Percentiles rank a stretch among this genome's conserved stretches.
phyloP scores from a whole-genome alignment of 1,140 invertebrate genomes.

The Drosophila jambulina region DNA sequence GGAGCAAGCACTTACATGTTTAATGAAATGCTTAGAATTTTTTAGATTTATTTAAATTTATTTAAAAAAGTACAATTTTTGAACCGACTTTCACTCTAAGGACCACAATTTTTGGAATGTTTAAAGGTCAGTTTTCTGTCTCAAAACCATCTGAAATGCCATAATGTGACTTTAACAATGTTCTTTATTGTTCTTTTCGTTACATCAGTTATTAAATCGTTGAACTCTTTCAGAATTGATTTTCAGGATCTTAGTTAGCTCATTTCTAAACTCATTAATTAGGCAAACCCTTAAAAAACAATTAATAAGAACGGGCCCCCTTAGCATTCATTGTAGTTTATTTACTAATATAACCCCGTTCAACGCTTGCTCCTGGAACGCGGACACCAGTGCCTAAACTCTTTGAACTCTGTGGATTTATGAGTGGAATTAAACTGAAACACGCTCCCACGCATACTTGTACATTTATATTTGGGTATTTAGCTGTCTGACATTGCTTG shows the following conservation, averaged over 20 bases:
- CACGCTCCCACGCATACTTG: constrained; percentile 7
- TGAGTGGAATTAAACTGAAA: constrained; percentile 18
- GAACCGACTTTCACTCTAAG: neutral
- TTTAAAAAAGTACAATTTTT: neutral
- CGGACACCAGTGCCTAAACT: constrained; percentile 38
- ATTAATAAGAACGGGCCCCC: neutral
- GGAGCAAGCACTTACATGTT: constrained; percentile 42
- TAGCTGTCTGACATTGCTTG: constrained; percentile 34
- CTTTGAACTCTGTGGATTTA: constrained; percentile 37
- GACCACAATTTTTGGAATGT: no score
- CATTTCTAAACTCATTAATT: neutral
- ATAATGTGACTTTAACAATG: neutral
- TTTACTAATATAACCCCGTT: constrained; percentile 25
- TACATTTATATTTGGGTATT: constrained; percentile 15
- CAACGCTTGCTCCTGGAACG: constrained; percentile 31
- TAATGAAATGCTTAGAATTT: constrained; percentile 23
- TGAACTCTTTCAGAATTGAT: neutral
- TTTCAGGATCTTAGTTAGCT: neutral
- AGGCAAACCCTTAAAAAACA: neutral
- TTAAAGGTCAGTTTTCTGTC: neutral
- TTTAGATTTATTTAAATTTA: neutral
- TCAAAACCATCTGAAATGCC: neutral
- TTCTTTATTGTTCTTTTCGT: neutral
- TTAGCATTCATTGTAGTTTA: constrained; percentile 8
- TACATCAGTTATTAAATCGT: neutral